Evolutionary conservation across 2,113 vertebrate genomes (phyloP).

Genomic region (Pterocles burchelli): DNA sequence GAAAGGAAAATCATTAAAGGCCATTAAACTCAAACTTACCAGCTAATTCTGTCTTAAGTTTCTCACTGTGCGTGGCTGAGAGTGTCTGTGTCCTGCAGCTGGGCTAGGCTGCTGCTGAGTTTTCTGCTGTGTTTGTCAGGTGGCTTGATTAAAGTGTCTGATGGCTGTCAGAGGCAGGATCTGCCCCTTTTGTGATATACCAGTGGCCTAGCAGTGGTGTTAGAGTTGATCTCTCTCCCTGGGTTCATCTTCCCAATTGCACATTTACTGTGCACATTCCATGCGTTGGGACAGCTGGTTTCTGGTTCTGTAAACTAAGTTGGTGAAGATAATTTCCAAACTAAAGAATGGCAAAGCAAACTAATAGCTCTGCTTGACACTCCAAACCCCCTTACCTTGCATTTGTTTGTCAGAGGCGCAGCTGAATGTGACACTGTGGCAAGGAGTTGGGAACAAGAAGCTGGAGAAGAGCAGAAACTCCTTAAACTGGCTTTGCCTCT

Average conservation of each 20-base stretch:
- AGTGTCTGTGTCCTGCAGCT: background rate
- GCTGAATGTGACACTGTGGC: background rate
- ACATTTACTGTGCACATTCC: background rate
- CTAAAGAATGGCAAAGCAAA: background rate
- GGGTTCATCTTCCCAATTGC: background rate
- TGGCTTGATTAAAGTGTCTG: background rate
- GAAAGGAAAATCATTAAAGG: background rate
- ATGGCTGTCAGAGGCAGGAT: background rate
- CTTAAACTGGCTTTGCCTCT: background rate
- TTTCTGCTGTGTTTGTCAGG: background rate
- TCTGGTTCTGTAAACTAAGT: background rate
- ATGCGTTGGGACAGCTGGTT: background rate
- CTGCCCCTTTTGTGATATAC: background rate
- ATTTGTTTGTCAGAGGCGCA: background rate
- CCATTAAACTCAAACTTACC: background rate
- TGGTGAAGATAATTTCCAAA: background rate
- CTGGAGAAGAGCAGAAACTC: background rate
- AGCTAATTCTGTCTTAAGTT: background rate
- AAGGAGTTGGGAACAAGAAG: background rate
- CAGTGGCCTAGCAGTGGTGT: background rate
- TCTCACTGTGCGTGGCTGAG: background rate
- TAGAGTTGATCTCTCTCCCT: background rate
- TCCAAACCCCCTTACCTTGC: accelerated
- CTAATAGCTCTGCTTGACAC: accelerated
- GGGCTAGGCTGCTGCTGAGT: background rate